Evolutionary conservation across 2,797 vertebrate species (phyloP), one percentile per base, ranked within the genome.

Genomic region (Phyllotis vaccarum): DNA sequence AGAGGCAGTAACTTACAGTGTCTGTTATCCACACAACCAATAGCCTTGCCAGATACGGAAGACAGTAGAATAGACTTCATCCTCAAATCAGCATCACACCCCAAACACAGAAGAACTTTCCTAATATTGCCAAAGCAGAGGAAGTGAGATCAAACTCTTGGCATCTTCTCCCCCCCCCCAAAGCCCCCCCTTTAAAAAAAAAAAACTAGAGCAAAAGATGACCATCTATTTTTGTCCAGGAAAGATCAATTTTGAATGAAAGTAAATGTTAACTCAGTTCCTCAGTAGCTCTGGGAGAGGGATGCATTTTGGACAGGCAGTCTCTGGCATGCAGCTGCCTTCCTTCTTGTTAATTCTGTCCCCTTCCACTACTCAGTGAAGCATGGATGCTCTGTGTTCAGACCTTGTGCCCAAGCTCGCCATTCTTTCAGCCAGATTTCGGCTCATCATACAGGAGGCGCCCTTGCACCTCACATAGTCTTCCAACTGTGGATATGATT

Each of bases 21-120:
- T 97, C 98, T 97, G 94, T 97, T 97, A 97, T 62, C 96, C 95
- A 94, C 94, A 93, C 94, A 93, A 97, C 88, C 97, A 76, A 90
- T 94, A 85, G 24, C 62, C 86, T 97, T 96, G 98, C 97, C 97
- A 97, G 97, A 97, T 31, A 54, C 86, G 64, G 1, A 95, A 83
- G 92, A 64, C 29, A 90, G 88, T 81, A 83, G 40, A 81, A 86
- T 27, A 29, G n/a, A 49, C 31, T 34, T 46, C 46, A 52, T 37
- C 83, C 86, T 68, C 76, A 37, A 46, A 85, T 34, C 34, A 76
- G 54, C 46, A 82, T 1, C 72, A 78, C 27, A 60, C 31, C 54
- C 24, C 40, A 86, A 90, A 93, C 3, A 80, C 40, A 70, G n/a
- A 37, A 74, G 75, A 91, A 79, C 31, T 87, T 89, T 82, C 54